Base-by-base conservation (phyloP, 2,888 invertebrate species). In the Allacma fusca region DNA sequence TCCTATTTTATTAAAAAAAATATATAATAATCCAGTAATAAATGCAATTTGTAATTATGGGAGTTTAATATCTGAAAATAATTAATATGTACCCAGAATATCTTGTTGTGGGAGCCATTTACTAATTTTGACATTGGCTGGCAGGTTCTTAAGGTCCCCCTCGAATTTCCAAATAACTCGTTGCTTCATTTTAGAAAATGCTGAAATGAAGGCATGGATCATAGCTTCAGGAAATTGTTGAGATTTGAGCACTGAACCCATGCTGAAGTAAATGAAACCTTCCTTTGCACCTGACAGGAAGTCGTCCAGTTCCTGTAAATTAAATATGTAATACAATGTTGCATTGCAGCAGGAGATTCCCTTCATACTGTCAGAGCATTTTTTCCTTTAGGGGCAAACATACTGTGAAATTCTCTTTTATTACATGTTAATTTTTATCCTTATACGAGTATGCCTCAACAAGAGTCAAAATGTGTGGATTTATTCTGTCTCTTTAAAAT, bases 91-190 rank as follows among this genome's bases (percentile, higher is more conserved):
- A n/a, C n/a, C n/a, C n/a, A n/a, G n/a, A n/a, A n/a, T n/a, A n/a
- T n/a, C n/a, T n/a, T n/a, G n/a, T n/a, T n/a, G n/a, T n/a, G n/a
- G n/a, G n/a, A n/a, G n/a, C n/a, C n/a, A n/a, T n/a, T n/a, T n/a
- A n/a, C 59, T 59, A 23, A 59, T 59, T 59, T 59, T 59, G n/a
- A 59, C 59, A n/a, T 59, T 59, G 7, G 59, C 12, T 13, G 59
- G 59, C 7, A 59, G n/a, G 19, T 59, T 23, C 19, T 59, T n/a
- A 59, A 59, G 9, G 5, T 59, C 59, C 23, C 19, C n/a, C 59
- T 59, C 59, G 19, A 59, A 59, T n/a, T 59, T 59, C 59, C 59
- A 59, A 59, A 59, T 59, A 13, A 59, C 59, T 5, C 59, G 59
- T n/a, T 59, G 59, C 59, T 59, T 59, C 19, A 59, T 7, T 23